phyloP scores from a whole-genome alignment of 2,888 invertebrate species.

The Ceramica pisi region DNA sequence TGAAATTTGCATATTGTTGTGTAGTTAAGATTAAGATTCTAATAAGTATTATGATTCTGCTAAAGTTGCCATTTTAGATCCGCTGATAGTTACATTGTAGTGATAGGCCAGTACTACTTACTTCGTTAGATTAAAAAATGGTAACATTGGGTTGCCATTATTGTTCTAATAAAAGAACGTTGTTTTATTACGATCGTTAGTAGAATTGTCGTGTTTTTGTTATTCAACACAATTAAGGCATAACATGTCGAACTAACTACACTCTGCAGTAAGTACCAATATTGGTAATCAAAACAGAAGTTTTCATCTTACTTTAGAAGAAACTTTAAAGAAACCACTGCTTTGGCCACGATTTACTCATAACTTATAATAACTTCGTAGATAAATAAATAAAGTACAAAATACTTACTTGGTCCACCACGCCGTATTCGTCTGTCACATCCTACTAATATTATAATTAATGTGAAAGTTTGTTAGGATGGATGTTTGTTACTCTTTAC shows the following conservation, averaged over 20 bases:
- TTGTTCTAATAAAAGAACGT: neutral
- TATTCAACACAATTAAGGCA: neutral
- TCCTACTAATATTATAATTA: no score
- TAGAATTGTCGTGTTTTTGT: neutral
- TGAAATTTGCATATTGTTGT: no score
- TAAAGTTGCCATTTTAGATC: no score
- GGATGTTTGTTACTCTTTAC: no score
- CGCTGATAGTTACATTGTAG: constrained; percentile 3
- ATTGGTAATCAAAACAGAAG: constrained; percentile 5
- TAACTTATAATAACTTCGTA: neutral
- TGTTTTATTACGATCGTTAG: neutral
- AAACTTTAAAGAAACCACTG: constrained; percentile 62
- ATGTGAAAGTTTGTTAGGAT: no score
- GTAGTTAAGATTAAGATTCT: no score
- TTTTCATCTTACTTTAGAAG: constrained; percentile 29
- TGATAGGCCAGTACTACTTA: neutral
- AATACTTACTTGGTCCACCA: constrained; percentile 36
- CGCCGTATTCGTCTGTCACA: constrained; percentile 50
- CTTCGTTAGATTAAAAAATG: constrained; percentile 4
- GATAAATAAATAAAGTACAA: constrained; percentile 13
- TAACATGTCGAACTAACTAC: neutral
- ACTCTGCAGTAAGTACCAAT: neutral
- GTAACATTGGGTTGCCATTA: neutral
- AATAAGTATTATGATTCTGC: no score
- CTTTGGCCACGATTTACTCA: constrained; percentile 56